Evolutionary conservation across 1,140 invertebrate genomes (phyloP), one percentile per base, ranked within the genome.

Genomic region (Vollenhovia emeryi): DNA sequence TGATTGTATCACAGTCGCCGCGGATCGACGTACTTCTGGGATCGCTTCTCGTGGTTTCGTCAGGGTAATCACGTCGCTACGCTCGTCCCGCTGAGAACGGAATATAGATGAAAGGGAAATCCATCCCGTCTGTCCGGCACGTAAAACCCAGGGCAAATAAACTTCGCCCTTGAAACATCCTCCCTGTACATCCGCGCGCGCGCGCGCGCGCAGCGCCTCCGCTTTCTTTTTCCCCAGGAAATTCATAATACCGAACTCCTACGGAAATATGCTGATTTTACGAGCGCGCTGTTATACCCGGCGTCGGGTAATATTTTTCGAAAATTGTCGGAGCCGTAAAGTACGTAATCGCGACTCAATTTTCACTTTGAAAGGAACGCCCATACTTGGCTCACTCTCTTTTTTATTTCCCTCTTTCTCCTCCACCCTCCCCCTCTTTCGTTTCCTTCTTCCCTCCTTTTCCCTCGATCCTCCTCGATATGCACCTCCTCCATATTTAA

Each of bases 191-290:
- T 45, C 21, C 21, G n/a, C 52, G 52, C 36, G 15, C 40, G 40
- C 40, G 9, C n/a, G n/a, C n/a, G n/a, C n/a, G n/a, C n/a, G n/a
- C n/a, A n/a, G n/a, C n/a, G n/a, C n/a, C n/a, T n/a, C n/a, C n/a
- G 40, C 66, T 52, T 86, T 30, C 84, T 80, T 79, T 74, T 57
- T 50, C 66, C n/a, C 74, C 71, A 33, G 21, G 30, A 84, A 79
- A 84, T 79, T 78, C 87, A 84, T 87, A 75, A 78, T 87, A 84
- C 48, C 64, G 43, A 62, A 52, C 43, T 71, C 74, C 55, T 71
- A 30, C 36, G 75, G 50, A 69, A 83, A 86, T 87, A 87, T 86
- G 87, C 85, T 87, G 82, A 85, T 87, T 86, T 89, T 87, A 89
- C 68, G 83, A 85, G 24, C 52, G 50, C 60, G 60, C 45, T 66